Conservation (phyloP, 1,140 invertebrate genomes). For the Pomacea maculata region DNA sequence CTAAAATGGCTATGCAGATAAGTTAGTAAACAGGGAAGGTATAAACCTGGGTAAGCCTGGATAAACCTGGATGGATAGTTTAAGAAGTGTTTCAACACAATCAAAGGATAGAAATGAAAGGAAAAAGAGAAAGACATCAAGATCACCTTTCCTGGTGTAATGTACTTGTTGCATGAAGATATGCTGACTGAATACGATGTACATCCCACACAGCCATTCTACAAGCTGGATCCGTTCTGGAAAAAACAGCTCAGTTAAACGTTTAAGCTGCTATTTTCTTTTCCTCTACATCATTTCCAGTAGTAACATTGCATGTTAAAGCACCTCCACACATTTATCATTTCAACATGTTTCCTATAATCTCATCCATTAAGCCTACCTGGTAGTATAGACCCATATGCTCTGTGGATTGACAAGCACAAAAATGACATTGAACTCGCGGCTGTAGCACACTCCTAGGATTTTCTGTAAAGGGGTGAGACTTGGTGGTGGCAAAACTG, state of each 20-base stretch:
- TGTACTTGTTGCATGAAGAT: conserved; percentile 18
- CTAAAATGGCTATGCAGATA: too few relatives aligned
- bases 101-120: too few relatives aligned
- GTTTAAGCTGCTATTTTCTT: neutral
- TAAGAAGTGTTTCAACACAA: too few relatives aligned
- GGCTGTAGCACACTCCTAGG: conserved; percentile 57
- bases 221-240: conserved; percentile 62
- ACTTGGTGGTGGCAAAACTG: conserved; percentile 61
- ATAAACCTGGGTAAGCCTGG: too few relatives aligned
- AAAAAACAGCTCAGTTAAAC: conserved; percentile 16
- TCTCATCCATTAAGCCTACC: conserved; percentile 34
- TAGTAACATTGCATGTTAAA: neutral
- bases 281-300: neutral
- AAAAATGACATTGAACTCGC: conserved; percentile 60
- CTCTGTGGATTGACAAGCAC: conserved; percentile 53
- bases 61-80: too few relatives aligned
- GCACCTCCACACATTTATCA: neutral
- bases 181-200: conserved; percentile 49
- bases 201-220: conserved; percentile 60
- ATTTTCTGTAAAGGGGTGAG: conserved; percentile 57
- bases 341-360: neutral
- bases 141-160: conserved; percentile 13
- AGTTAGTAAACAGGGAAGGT: too few relatives aligned
- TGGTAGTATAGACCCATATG: conserved; percentile 65
- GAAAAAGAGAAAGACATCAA: too few relatives aligned